Base-by-base conservation (phyloP, 2,113 vertebrate species). In the Aspiorhynchus laticeps region DNA sequence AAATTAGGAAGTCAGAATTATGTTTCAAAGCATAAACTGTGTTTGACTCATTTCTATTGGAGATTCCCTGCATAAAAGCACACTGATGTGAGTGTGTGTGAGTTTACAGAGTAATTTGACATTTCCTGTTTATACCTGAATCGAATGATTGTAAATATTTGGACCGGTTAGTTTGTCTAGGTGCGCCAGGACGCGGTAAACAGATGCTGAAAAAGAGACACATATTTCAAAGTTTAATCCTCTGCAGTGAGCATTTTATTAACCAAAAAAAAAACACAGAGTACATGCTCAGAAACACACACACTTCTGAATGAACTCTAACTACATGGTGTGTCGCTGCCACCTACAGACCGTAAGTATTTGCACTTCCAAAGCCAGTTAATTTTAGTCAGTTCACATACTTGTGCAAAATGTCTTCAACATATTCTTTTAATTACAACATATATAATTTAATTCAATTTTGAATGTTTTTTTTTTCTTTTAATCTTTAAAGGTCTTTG, bases 41-140 rank as follows among this genome's bases (percentile, higher is more conserved):
- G 79, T 84, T 82, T 88, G 80, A 83, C 63, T 83, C 63, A 83
- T 7, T 5, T 15, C 2, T 15, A 67, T 67, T 12, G 2, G 26
- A 69, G 61, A 83, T 83, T 69, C 41, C 3, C 79, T 24, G 17
- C 19, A 4, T 69, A 33, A 83, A 82, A 82, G 80, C 38, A 56
- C 65, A 61, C 21, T 48, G 38, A 73, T 67, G 46, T 56, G 84
- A 56, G 56, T 81, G 41, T 81, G 53, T 61, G 84, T 78, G n/a
- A 31, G 76, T 88, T 48, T 56, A 11, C 38, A 1, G 69, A 65
- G 59, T 67, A 59, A 31, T 85, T 43, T 79, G 76, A 36, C 53
- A 21, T 82, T 69, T 88, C 85, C 88, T 88, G 80, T 88, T 36
- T 76, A 82, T 86, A 88, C 74, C 85, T 86, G 80, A 53, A 26